Evolutionary conservation across 2,888 invertebrate species (phyloP), one percentile per base, ranked within the genome.

Genomic region (Blastobasis lacticolella): DNA sequence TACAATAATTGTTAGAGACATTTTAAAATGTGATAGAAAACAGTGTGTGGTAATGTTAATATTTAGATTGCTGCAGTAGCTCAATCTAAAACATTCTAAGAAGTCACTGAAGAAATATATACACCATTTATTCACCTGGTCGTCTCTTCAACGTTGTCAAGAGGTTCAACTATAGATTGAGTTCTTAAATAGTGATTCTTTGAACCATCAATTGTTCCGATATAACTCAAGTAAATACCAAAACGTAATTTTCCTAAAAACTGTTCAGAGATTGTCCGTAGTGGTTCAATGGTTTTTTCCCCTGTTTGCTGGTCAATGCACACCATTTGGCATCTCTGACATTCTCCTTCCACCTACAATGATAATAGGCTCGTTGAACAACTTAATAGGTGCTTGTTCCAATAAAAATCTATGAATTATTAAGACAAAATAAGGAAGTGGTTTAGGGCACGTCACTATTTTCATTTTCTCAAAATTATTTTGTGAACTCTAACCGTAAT

Each of bases 301-400:
- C 96, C 97, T 2, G 94, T 95, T 46, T 89, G 86, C 81, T 97
- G 98, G 79, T 98, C 94, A 55, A 98, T 94, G 74, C 98, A 97
- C 54, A 99, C 94, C 95, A 98, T 98, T 80, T 97, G 96, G 73
- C 98, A 99, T 51, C 98, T 91, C 1, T 92, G 93, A 70, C 98
- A 98, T 45, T 91, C 91, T 0, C 95, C 95, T 61, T 93, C 92
- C 49, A 92, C 92, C 93, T 95, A 81, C 50, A 75, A 64, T 40
- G 50, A 42, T 51, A 51, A 50, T 37, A 49, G 48, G 50, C 40
- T 23, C 47, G 23, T 23, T 23, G 23, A 23, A 23, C 6, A 40
- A 40, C 9, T 2, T 40, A 1, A 40, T 9, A 40, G 41, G 41
- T 40, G 9, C 41, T 9, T 40, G 9, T 9, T 40, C 1, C 1